Evolutionary conservation across 2,113 vertebrate genomes (phyloP).

Genomic region (Dendrocopos noguchii): DNA sequence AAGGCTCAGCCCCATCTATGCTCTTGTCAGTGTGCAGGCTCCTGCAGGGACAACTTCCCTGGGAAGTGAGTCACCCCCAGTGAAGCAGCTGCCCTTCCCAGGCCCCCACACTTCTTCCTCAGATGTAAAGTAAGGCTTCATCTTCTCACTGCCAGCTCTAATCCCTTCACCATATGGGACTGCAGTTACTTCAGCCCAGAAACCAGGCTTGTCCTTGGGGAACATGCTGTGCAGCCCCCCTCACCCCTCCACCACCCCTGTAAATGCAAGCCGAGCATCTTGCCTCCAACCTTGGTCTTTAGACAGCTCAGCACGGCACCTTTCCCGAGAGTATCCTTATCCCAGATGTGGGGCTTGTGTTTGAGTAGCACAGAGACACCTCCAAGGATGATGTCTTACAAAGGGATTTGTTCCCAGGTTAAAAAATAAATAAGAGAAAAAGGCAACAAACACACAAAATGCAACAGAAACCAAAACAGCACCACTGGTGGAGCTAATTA

Average conservation of each 20-base stretch:
- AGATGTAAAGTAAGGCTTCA: neutral
- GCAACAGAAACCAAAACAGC: neutral
- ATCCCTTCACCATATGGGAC: neutral
- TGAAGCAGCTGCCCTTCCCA: neutral
- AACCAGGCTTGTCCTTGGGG: neutral
- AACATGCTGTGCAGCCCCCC: rapidly evolving
- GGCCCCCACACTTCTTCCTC: neutral
- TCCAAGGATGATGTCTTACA: neutral
- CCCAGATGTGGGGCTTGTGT: neutral
- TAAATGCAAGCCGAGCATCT: neutral
- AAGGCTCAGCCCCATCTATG: neutral
- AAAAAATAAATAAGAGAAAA: neutral
- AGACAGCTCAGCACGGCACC: neutral
- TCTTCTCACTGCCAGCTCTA: neutral
- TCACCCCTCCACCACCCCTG: neutral
- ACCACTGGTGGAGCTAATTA: neutral
- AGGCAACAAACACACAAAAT: too few species aligned
- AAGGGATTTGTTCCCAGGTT: neutral
- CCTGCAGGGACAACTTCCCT: slow-evolving; percentile 12
- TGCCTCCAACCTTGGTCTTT: neutral
- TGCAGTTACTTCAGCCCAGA: neutral
- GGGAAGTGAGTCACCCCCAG: slow-evolving; percentile 54
- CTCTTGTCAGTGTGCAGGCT: neutral
- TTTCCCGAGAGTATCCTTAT: neutral
- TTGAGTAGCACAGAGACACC: neutral